These are phyloP conservation scores for Cantharis flavilabris DNA, from an alignment of 2,888 invertebrate species.

Conservation along the genomic window DNA sequence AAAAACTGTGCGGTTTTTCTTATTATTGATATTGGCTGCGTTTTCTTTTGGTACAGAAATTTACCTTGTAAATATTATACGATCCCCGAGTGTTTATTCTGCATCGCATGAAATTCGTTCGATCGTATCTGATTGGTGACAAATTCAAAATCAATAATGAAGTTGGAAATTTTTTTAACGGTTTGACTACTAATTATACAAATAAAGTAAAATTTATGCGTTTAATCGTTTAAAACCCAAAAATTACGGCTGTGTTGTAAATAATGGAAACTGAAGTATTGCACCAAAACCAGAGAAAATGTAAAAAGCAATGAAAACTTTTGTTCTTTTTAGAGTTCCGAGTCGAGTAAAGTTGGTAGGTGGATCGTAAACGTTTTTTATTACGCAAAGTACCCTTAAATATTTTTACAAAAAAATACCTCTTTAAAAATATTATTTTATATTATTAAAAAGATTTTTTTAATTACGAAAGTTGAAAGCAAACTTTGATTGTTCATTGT, in stretches of 20 bases:
- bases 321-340: slow-evolving; percentile 6
- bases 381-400: slow-evolving; percentile 13
- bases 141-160: not conserved
- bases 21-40: not conserved
- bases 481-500: not conserved
- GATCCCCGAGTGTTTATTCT: not conserved
- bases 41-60: not conserved
- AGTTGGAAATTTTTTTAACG: not conserved
- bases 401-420: slow-evolving; percentile 4
- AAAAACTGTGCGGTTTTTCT: not conserved
- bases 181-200: not conserved
- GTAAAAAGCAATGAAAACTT: slow-evolving; percentile 21
- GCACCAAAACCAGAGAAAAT: slow-evolving; percentile 7
- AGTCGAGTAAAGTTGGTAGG: slow-evolving; percentile 12
- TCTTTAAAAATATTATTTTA: not conserved
- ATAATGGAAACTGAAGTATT: slow-evolving; percentile 2
- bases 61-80: not conserved
- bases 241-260: slow-evolving; percentile 10
- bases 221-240: slow-evolving; percentile 11
- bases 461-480: not conserved
- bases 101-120: not conserved
- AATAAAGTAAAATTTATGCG: not conserved
- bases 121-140: not conserved
- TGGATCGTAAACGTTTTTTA: slow-evolving; percentile 25
- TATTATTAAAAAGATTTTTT: not conserved